Conservation (phyloP, 2,888 invertebrate genomes). For the Poecilus cupreus region DNA sequence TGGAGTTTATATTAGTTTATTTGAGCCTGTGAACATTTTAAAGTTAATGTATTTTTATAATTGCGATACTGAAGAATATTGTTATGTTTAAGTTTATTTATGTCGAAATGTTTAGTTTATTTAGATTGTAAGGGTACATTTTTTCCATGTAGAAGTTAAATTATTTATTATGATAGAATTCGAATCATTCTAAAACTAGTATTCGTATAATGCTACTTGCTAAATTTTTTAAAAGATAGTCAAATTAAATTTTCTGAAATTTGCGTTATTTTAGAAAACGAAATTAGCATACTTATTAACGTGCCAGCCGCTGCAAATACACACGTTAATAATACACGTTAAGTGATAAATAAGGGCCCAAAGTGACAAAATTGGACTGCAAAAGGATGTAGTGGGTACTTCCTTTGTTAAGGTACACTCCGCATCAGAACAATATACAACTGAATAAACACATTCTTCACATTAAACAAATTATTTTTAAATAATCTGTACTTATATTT, state of each 20-base stretch:
- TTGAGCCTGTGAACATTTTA: too few relatives aligned
- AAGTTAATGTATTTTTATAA: neutral
- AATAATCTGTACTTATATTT: conserved; percentile 38
- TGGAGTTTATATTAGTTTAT: too few relatives aligned
- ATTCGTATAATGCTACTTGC: neutral
- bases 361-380: conserved; percentile 58
- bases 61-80: neutral
- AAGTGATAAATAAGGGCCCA: conserved; percentile 59
- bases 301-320: conserved; percentile 31
- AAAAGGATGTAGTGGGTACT: conserved; percentile 60
- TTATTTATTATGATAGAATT: conserved; percentile 26
- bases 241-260: too few relatives aligned
- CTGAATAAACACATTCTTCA: neutral
- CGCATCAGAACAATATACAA: neutral
- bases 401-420: conserved; percentile 57
- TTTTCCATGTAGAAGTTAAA: neutral
- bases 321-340: conserved; percentile 48
- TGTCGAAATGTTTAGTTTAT: conserved; percentile 23
- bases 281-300: conserved; percentile 49
- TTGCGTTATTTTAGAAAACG: neutral
- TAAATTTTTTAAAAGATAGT: neutral
- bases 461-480: conserved; percentile 14
- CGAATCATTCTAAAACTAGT: neutral
- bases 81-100: conserved; percentile 26
- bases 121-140: neutral